A percentile compares a stretch with the other conserved stretches of the same genome.
phyloP scores from a whole-genome alignment of 2,888 invertebrate genomes.

The Drosophila planitibia region DNA sequence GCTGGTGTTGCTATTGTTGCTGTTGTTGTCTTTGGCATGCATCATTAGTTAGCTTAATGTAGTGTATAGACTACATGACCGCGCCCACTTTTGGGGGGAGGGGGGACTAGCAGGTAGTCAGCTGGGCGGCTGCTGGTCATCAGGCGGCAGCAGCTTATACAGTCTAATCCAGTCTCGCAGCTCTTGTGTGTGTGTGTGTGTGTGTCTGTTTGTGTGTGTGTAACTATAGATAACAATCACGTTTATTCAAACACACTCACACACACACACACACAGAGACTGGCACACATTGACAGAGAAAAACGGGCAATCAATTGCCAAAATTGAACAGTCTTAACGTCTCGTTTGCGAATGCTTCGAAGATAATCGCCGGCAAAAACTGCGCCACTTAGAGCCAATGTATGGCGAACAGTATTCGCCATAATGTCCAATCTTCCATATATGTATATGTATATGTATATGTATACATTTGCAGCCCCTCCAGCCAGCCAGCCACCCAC shows the following conservation, averaged over 20 bases:
- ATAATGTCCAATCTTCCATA: conserved; percentile 5
- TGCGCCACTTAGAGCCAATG: conserved; percentile 69
- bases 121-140: conserved; percentile 59
- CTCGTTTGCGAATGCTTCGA: conserved; percentile 58
- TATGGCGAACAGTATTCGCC: conserved; percentile 13
- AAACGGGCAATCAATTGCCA: conserved; percentile 77
- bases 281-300: conserved; percentile 29
- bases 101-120: conserved; percentile 36
- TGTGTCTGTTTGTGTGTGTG: too few species aligned
- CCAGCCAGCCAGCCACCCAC: not conserved
- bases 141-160: conserved; percentile 37
- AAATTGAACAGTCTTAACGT: conserved; percentile 78
- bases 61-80: conserved; percentile 56
- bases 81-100: conserved; percentile 25
- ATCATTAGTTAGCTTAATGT: conserved; percentile 81
- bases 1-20: conserved; percentile 7
- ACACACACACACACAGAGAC: conserved; percentile 16
- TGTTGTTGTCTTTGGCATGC: conserved; percentile 64
- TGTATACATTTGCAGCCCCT: not conserved
- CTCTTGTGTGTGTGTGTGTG: not conserved
- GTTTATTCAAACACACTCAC: conserved; percentile 27
- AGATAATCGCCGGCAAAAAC: conserved; percentile 77
- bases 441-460: not conserved
- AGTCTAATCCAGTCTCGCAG: not conserved
- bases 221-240: conserved; percentile 64